Percentiles rank a stretch among this genome's conserved stretches.
Evolutionary conservation across 2,113 vertebrate species (phyloP).

Genomic region (Rutilus rutilus): DNA sequence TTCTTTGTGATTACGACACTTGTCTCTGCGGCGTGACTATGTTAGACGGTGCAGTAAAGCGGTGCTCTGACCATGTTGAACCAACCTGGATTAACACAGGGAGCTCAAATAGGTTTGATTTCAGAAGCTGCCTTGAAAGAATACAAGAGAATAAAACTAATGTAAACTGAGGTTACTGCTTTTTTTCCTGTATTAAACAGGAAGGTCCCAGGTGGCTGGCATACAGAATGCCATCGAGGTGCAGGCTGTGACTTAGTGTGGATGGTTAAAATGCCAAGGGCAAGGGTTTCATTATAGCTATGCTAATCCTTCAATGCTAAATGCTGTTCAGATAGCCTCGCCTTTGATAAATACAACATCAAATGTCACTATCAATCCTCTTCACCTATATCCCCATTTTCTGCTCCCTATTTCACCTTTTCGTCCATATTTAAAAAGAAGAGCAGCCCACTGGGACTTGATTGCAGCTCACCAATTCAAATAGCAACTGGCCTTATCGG

Average conservation of each 20-base stretch:
- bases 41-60: background rate
- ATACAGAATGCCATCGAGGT: conserved; percentile 23
- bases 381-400: conserved; percentile 25
- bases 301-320: conserved; percentile 39
- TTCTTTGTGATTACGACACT: conserved; percentile 49
- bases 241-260: conserved; percentile 18
- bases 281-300: conserved; percentile 9
- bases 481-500: conserved; percentile 25
- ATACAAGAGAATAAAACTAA: conserved; percentile 9
- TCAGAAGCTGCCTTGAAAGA: background rate
- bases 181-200: background rate
- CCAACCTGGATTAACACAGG: conserved; percentile 33
- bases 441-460: background rate
- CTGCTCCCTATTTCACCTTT: conserved; percentile 9
- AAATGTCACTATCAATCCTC: conserved; percentile 43
- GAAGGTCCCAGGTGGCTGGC: conserved; percentile 13
- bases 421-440: background rate
- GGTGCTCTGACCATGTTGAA: background rate
- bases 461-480: conserved; percentile 13
- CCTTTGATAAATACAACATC: conserved; percentile 38
- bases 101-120: conserved; percentile 4
- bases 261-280: conserved; percentile 34
- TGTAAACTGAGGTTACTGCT: conserved; percentile 1
- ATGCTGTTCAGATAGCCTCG: conserved; percentile 20
- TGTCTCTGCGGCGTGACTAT: conserved; percentile 13